Evolutionary conservation across 2,113 vertebrate genomes (phyloP), one percentile per base, ranked within the genome.

Genomic region (Chloroceryle aenea): DNA sequence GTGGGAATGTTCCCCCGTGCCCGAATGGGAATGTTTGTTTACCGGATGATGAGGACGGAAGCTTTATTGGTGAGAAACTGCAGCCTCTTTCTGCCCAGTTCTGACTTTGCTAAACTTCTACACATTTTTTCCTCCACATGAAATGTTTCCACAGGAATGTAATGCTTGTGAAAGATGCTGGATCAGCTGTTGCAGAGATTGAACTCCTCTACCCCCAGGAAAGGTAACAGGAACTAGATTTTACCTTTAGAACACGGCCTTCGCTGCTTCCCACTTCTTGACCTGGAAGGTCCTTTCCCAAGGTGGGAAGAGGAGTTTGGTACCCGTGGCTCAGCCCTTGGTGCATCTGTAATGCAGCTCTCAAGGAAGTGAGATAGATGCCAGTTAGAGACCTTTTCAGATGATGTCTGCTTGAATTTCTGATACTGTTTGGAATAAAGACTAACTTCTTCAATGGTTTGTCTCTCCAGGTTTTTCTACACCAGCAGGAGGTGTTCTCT

Each of bases 71-170:
- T 81, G 72, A 47, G 43, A 50, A 50, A 50, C 48, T 50, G 48
- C 48, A 50, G 48, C 48, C 48, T 50, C 23, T 50, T 25, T 50
- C 48, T 50, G 48, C 48, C 48, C 23, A 50, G 63, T 88, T 72
- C 34, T 95, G 40, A 92, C 55, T 81, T 90, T 72, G 36, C 75
- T 89, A 58, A 84, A 90, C 64, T 86, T 90, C 40, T 84, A 86
- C 42, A 61, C 88, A 48, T 1, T 64, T 93, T 90, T 93, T 92
- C 85, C 79, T 93, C 85, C 92, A 68, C 86, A 5, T 96, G 73
- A 89, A 94, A 81, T 97, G 84, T 96, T 96, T 96, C 83, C 68
- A 32, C 96, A 97, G 96, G 93, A 89, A 53, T 85, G 38, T 94
- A 91, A 83, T 81, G 56, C 30, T 32, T 77, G 64, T 90, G 93